Percentiles rank a stretch among this genome's conserved stretches.
Conservation (phyloP, 2,888 invertebrate species). For the Anaspis maculata region DNA sequence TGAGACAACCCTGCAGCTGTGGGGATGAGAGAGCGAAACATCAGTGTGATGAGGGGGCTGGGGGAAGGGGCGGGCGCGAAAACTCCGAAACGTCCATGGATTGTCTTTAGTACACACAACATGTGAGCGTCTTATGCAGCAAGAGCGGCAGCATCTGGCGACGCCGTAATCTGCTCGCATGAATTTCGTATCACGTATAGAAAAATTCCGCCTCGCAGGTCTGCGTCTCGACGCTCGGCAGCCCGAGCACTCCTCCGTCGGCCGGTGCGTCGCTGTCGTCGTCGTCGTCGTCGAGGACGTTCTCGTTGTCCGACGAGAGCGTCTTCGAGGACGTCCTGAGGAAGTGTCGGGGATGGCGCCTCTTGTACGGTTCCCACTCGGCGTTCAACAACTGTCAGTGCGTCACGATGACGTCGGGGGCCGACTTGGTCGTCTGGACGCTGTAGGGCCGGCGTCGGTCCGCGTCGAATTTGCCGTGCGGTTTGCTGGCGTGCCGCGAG, state of each 20-base stretch:
- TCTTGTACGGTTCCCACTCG: conserved; percentile 54
- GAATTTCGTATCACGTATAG: conserved; percentile 34
- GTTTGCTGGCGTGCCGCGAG: not conserved
- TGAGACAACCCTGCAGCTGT: no score
- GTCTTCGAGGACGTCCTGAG: conserved; percentile 39
- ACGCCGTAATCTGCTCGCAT: no score
- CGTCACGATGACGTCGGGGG: conserved; percentile 83
- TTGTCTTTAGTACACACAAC: no score
- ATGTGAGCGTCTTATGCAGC: no score
- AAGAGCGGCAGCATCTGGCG: no score
- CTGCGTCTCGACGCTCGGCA: conserved; percentile 32
- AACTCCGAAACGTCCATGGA: no score
- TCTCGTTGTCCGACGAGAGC: conserved; percentile 40
- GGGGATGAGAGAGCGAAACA: no score
- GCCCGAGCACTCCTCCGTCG: no score
- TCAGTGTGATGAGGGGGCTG: no score
- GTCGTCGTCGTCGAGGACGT: conserved; percentile 27
- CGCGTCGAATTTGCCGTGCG: not conserved
- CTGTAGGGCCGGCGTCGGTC: conserved; percentile 55
- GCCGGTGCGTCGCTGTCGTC: no score
- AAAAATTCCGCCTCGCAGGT: conserved; percentile 33
- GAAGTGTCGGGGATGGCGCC: conserved; percentile 47
- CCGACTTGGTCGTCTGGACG: conserved; percentile 78
- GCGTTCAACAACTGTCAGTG: conserved; percentile 66
- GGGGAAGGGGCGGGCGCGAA: no score